Evolutionary conservation across 1,140 invertebrate genomes (phyloP).

Genomic region (Drosophila funebris): DNA sequence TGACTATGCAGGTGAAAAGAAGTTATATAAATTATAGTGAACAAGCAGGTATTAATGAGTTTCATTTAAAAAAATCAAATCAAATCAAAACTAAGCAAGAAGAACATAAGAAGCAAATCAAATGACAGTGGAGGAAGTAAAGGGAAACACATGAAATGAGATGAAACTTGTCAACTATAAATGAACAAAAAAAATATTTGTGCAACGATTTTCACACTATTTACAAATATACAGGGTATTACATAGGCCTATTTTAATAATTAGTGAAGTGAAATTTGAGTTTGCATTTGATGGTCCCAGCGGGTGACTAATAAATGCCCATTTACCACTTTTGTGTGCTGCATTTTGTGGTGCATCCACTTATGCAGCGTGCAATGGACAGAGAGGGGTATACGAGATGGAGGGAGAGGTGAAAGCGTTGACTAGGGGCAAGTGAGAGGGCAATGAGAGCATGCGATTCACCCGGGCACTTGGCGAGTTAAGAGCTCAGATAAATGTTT

Average conservation of each 20-base stretch:
- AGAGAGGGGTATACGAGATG: background rate
- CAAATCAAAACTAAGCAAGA: no score
- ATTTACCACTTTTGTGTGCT: slow-evolving; percentile 33
- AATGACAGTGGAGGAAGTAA: no score
- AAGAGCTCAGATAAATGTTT: slow-evolving; percentile 65
- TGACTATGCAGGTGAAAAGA: no score
- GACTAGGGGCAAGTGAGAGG: background rate
- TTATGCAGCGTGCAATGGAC: background rate
- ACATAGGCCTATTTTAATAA: slow-evolving; percentile 34
- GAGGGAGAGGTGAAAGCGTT: background rate
- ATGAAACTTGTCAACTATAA: no score
- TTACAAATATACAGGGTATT: slow-evolving; percentile 7
- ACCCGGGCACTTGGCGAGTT: slow-evolving; percentile 23
- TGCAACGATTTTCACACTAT: background rate
- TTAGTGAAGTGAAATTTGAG: slow-evolving; percentile 54
- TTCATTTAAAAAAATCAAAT: no score
- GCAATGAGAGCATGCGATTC: background rate
- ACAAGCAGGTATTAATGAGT: no score
- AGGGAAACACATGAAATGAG: background rate
- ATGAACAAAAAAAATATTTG: no score
- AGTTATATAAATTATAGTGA: no score
- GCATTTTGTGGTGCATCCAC: slow-evolving; percentile 16
- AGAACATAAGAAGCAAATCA: no score
- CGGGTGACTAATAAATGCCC: slow-evolving; percentile 38
- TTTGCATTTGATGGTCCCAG: slow-evolving; percentile 34